These are phyloP conservation scores for Lepilemur ruficaudatus DNA, from an alignment of 2,797 vertebrate species.

Conservation along the genomic window DNA sequence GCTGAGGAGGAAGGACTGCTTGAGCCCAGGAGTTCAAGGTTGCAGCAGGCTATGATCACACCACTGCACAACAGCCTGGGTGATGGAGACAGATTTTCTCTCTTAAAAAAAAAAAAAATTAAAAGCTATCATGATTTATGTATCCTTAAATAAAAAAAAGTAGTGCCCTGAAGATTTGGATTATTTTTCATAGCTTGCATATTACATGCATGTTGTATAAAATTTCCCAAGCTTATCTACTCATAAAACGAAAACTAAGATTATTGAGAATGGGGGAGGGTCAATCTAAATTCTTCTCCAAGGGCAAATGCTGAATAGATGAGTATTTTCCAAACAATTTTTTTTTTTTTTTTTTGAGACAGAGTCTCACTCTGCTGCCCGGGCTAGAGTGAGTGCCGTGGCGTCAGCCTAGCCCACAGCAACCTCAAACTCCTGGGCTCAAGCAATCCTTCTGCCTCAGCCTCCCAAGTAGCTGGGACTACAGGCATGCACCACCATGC, in stretches of 20 bases:
- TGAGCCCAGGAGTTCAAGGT: neutral
- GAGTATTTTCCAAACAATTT: neutral
- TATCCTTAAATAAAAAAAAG: slow-evolving; percentile 1
- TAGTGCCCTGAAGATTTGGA: neutral
- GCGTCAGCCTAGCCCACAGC: too few relatives aligned
- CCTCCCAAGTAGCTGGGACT: too few relatives aligned
- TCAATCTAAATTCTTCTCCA: neutral
- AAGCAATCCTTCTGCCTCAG: too few relatives aligned
- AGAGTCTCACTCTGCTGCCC: too few relatives aligned
- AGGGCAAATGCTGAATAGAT: slow-evolving; percentile 20
- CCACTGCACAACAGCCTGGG: neutral
- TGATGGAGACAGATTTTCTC: neutral
- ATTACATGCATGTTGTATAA: neutral
- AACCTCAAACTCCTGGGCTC: too few relatives aligned
- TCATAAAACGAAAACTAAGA: slow-evolving; percentile 12
- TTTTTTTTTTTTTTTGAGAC: too few relatives aligned
- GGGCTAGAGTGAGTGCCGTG: too few relatives aligned
- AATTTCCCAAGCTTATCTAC: neutral
- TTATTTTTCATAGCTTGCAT: slow-evolving; percentile 28
- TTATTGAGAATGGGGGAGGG: neutral
- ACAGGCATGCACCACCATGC: too few relatives aligned
- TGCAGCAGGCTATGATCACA: neutral
- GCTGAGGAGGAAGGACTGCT: neutral
- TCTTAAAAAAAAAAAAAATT: neutral
- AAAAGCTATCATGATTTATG: neutral